Base-by-base conservation (phyloP, 2,797 vertebrate genomes). In the Enteromius radiatus region DNA sequence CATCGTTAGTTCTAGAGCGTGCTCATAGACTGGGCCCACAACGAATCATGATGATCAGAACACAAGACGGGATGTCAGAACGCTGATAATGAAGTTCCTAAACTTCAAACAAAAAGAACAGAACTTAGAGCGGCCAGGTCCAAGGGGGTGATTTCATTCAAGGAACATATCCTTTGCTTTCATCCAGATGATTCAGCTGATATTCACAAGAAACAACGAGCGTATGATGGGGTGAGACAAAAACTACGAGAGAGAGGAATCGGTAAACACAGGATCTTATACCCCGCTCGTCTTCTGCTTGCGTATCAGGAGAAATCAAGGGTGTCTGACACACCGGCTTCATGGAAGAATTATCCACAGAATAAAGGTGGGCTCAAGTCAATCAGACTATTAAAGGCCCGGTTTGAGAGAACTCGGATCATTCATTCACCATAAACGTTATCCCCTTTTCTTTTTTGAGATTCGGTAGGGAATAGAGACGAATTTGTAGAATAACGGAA, bases 221-320 rank as follows among this genome's bases (percentile, higher is more conserved):
- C 5, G 3, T 59, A 76, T 52, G 73, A 68, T 43, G 63, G 38
- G 28, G 63, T 76, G 59, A 73, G 56, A 41, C 70, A 74, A 56
- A 65, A 64, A 70, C 68, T 81, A 17, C 3, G 70, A 63, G 33
- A 81, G 19, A 76, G 74, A 64, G 81, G 49, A 64, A 64, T 82
- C 70, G 9, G 33, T 31, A 65, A 64, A 12, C 73, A 83, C 43
- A 56, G 63, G 52, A 49, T 73, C 69, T 23, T 76, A 31, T 73
- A 45, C 23, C 43, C 12, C 6, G 41, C 41, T 31, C 0, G 9
- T 45, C 43, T 67, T 38, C 33, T 67, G n/a, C 3, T 67, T 67
- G n/a, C 64, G 2, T 36, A 67, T 10, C 36, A 67, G 33, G 33
- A 67, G 5, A 68, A 68, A 68, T 41, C 65, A 36, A 36, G 33